Evolutionary conservation across 2,797 vertebrate genomes (phyloP), one percentile per base, ranked within the genome.

Genomic region (Rhynchonycteris naso): DNA sequence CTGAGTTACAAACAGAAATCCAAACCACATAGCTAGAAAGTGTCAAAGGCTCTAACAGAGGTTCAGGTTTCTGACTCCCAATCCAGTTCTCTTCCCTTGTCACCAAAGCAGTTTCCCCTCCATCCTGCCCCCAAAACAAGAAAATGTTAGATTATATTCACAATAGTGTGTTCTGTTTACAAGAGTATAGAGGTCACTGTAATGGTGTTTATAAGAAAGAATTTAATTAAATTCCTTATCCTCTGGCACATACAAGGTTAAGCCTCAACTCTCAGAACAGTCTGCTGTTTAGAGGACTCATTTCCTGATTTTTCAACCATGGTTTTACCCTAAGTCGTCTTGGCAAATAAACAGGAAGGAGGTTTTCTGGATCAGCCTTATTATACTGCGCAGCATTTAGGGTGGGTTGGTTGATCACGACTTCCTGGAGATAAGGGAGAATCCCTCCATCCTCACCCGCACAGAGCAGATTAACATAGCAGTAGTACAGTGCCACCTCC

Each of bases 51-150:
- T n/a, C 15, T 24, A 28, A 52, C 10, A 54, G 18, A 66, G 50
- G 56, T 4, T 0, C 4, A 4, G 12, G 35, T 35, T 82, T n/a
- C 59, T 79, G 35, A 24, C 14, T 63, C 21, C 59, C 24, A 35
- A n/a, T 30, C 12, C 16, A n/a, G 12, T 35, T 72, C 30, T 65
- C n/a, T 35, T 82, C 38, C 47, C 22, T 12, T 14, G 16, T 80
- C 56, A 26, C 43, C 52, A 71, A 33, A 65, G 35, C 47, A 66
- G 6, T 21, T 59, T 33, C 38, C 56, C 33, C 59, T 26, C 18
- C n/a, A 47, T 9, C 22, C 95, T 91, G 94, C 96, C 61, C 24
- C 16, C 4, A 24, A 88, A 97, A 93, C 82, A 94, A 94, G 91
- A 97, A 87, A 88, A 95, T 88, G 88, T 90, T 97, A 79, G 56